phyloP scores from a whole-genome alignment of 2,888 invertebrate species.

The Drosophila maculinotata region DNA sequence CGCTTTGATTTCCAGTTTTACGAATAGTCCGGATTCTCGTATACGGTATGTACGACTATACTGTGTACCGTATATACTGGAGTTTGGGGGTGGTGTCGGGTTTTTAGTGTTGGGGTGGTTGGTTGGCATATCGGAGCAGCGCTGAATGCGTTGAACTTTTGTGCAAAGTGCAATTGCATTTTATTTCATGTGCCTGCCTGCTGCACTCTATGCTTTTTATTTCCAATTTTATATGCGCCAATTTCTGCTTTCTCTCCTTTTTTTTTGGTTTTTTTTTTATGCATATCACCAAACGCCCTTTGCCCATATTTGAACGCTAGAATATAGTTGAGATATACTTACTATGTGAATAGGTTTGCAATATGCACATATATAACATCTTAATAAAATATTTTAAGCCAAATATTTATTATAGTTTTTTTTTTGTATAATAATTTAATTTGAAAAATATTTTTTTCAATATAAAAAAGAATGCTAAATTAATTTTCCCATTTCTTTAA shows the following conservation, averaged over 20 bases:
- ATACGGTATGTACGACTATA: slow-evolving; percentile 3
- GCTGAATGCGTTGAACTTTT: slow-evolving; percentile 82
- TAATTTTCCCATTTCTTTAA: too few species aligned
- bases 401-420: too few species aligned
- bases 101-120: background rate
- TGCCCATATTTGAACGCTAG: slow-evolving; percentile 44
- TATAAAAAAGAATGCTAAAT: too few species aligned
- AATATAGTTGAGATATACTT: slow-evolving; percentile 8
- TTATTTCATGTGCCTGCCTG: slow-evolving; percentile 61
- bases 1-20: slow-evolving; percentile 71
- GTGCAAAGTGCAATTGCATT: slow-evolving; percentile 82
- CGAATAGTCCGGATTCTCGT: slow-evolving; percentile 40
- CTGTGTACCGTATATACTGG: slow-evolving; percentile 1
- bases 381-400: too few species aligned
- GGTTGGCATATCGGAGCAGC: slow-evolving; percentile 30
- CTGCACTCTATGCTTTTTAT: slow-evolving; percentile 44
- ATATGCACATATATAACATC: background rate
- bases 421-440: too few species aligned
- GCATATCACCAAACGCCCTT: slow-evolving; percentile 29
- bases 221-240: slow-evolving; percentile 60
- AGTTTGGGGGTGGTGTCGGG: background rate
- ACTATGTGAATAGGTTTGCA: slow-evolving; percentile 3
- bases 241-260: slow-evolving; percentile 29
- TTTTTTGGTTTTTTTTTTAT: slow-evolving; percentile 20
- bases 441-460: too few species aligned